Percentiles rank a stretch among this genome's conserved stretches.
Evolutionary conservation across 2,797 vertebrate genomes (phyloP).

Genomic region (Oreochromis mossambicus): DNA sequence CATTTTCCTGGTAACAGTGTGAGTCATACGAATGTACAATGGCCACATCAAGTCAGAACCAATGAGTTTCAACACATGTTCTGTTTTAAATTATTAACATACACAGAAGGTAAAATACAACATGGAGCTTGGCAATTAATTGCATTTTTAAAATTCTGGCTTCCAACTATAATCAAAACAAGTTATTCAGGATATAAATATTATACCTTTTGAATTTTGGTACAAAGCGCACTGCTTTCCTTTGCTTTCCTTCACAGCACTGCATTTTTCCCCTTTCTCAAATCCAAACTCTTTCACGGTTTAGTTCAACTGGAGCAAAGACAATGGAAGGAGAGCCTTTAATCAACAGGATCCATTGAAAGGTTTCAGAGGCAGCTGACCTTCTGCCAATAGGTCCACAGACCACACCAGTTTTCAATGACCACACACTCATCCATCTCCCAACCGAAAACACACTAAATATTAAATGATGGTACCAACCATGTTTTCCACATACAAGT

Average conservation of each 20-base stretch:
- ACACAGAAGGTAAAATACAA: neutral
- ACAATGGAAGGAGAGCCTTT: neutral
- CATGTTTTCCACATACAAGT: constrained; percentile 19
- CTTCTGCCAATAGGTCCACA: neutral
- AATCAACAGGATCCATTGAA: neutral
- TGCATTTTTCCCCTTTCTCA: neutral
- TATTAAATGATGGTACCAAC: neutral
- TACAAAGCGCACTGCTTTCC: neutral
- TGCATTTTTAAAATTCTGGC: neutral
- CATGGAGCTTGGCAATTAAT: neutral
- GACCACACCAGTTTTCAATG: neutral
- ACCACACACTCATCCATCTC: neutral
- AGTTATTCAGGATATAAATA: neutral
- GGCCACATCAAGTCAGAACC: neutral
- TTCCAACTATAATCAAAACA: neutral
- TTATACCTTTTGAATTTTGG: neutral
- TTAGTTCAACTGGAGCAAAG: neutral
- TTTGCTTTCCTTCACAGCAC: neutral
- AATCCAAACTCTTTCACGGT: neutral
- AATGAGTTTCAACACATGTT: neutral
- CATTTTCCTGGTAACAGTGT: neutral
- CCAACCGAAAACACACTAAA: neutral
- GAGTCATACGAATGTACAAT: neutral
- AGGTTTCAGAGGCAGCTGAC: neutral
- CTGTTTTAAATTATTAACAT: neutral